Evolutionary conservation across 2,888 invertebrate species (phyloP), one percentile per base, ranked within the genome.

Genomic region (Pristionchus fissidentatus): DNA sequence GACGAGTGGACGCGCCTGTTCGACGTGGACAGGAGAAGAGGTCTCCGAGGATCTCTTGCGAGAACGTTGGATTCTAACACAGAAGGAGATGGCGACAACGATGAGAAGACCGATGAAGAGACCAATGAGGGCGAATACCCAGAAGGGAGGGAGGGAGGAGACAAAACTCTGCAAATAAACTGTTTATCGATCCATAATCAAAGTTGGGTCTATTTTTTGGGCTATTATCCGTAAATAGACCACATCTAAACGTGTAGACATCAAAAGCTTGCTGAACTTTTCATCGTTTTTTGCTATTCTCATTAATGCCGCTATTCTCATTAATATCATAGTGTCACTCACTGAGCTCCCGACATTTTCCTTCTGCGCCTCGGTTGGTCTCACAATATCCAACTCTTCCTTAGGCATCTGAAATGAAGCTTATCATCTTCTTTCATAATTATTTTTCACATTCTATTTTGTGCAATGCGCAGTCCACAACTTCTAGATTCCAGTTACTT

Each of bases 331-430:
- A n/a, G n/a, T n/a, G n/a, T 66, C 41, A 70, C 70, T 70, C 70
- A 70, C 70, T 15, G 70, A 22, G 13, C 26, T n/a, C 43, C 43
- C 38, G 1, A 70, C 70, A 41, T 70, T 43, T 26, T 70, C 70
- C 41, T 70, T 43, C 70, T 41, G 13, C 1, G 70, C 70, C 43
- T 41, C 70, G 13, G 70, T 70, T 13, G 70, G 70, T 10, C 38
- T 38, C 32, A 32, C 26, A 3, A 22, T 29, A 19, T 26, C 32
- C 46, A 49, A 19, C 77, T 46, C 32, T 32, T 49, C 32, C 77
- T 46, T 77, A n/a, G 77, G 77, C 77, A 77, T 77, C 77, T 77
- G 77, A 5, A 77, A 35, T 70, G 13, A 7, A n/a, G 13, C 3
- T 41, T 41, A 43, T 43, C 19, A 32, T 26, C n/a, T 73, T 1